Evolutionary conservation across 2,888 invertebrate species (phyloP).

Genomic region (Vandiemenella viatica): DNA sequence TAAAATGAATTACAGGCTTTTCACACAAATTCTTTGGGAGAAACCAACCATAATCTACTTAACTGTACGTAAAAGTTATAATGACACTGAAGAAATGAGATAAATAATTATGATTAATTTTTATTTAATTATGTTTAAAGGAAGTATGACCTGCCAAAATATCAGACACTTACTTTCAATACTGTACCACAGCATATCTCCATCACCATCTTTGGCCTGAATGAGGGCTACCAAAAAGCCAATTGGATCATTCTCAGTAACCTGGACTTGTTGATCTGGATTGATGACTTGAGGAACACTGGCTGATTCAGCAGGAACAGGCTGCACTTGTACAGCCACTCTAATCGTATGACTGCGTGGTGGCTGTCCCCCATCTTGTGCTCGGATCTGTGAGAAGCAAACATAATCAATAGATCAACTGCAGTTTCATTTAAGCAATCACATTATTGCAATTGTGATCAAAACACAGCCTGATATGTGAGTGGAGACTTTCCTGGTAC

Average conservation of each 20-base stretch:
- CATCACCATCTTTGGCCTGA: constrained; percentile 73
- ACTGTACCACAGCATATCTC: constrained; percentile 78
- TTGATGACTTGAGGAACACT: constrained; percentile 46
- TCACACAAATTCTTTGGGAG: no score
- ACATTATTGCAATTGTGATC: no score
- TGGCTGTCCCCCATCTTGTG: constrained; percentile 65
- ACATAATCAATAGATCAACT: not conserved
- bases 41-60: no score
- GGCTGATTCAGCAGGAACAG: constrained; percentile 40
- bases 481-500: no score
- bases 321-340: constrained; percentile 51
- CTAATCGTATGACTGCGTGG: constrained; percentile 59
- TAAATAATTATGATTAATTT: no score
- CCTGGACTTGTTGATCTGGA: constrained; percentile 49
- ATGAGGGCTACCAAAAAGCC: constrained; percentile 76
- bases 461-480: no score
- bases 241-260: constrained; percentile 73
- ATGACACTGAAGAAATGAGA: no score
- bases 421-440: no score
- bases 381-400: constrained; percentile 43
- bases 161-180: constrained; percentile 65
- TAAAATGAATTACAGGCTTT: no score
- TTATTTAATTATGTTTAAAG: no score
- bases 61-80: no score
- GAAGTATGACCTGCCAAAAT: no score